Evolutionary conservation across 2,888 invertebrate genomes (phyloP).

Genomic region (Linnaemya tessellans): DNA sequence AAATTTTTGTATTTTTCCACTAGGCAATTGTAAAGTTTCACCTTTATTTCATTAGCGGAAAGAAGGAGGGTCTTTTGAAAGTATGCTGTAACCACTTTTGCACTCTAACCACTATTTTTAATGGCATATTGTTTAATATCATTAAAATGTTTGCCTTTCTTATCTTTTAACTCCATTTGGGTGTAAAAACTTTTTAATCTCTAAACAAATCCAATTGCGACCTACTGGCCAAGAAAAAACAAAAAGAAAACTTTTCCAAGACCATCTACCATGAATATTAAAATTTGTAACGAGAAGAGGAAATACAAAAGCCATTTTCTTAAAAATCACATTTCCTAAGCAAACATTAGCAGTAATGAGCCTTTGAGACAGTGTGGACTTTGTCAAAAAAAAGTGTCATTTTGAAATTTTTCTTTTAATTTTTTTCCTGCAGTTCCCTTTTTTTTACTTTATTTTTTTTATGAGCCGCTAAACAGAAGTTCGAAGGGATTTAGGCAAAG

Average conservation of each 20-base stretch:
- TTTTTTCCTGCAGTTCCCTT: constrained; percentile 1
- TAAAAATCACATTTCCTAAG: constrained; percentile 26
- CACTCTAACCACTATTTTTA: constrained; percentile 21
- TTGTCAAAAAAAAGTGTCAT: constrained; percentile 67
- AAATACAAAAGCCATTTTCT: constrained; percentile 42
- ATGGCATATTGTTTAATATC: constrained; percentile 70
- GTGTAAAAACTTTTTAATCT: constrained; percentile 80
- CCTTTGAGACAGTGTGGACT: constrained; percentile 54
- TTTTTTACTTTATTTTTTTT: constrained; percentile 15
- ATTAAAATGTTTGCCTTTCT: constrained; percentile 72
- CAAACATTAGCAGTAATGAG: constrained; percentile 69
- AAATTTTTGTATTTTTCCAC: too few species aligned
- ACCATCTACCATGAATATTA: constrained; percentile 64
- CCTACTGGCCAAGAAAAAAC: constrained; percentile 71
- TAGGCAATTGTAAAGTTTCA: background rate
- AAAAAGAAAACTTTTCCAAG: constrained; percentile 61
- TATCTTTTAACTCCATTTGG: constrained; percentile 80
- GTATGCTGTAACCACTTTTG: background rate
- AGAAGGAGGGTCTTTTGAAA: background rate
- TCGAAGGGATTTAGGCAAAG: constrained; percentile 63
- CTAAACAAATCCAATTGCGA: constrained; percentile 79
- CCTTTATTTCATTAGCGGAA: constrained; percentile 28
- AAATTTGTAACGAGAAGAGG: constrained; percentile 39
- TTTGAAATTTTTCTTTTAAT: constrained; percentile 51
- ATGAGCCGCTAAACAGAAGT: background rate